Base-by-base conservation (phyloP, 2,888 invertebrate genomes). In the Andrena minutula region DNA sequence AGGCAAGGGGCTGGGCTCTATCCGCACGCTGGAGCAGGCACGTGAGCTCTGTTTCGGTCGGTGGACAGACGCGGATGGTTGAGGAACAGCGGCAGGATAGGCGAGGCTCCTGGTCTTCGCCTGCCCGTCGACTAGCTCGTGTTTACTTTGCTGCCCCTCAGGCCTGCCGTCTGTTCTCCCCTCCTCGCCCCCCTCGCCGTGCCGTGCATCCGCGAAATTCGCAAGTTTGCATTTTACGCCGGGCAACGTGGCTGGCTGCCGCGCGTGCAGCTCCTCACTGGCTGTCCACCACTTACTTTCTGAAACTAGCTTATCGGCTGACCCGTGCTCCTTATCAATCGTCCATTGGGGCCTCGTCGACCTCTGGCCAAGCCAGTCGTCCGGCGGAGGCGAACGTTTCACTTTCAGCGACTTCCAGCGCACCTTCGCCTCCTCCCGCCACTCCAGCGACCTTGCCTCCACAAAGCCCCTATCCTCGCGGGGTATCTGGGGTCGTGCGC, bases 211-310 rank as follows among this genome's bases (percentile, higher is more conserved):
- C 83, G 76, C 68, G 61, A 85, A 88, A 89, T 86, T 85, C 82
- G 89, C 91, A 87, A 91, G 81, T 89, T 85, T 82, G 91, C 91
- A 92, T 92, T 90, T 91, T 88, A 86, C 86, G 81, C 47, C 51
- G 66, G 41, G 30, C 73, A 73, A 69, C 77, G 82, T 73, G 60
- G 71, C 51, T 63, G 65, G 60, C 56, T 51, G 35, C 12, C 70
- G 73, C 58, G 71, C 77, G 80, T 68, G 58, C 69, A 51, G 75
- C 80, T 71, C 69, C 69, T 75, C 82, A 71, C 72, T 76, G 74
- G 30, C 51, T 76, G 65, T 65, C 69, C 65, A 30, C 10, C 74
- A 47, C 53, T 61, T 79, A 64, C 72, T 73, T 41, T 69, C 74
- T 65, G 79, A 65, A 61, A 56, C 75, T 58, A 20, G 69, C 79